A percentile compares a stretch with the other conserved stretches of the same genome.
Evolutionary conservation across 2,797 vertebrate genomes (phyloP).

Genomic region (Esox lucius): DNA sequence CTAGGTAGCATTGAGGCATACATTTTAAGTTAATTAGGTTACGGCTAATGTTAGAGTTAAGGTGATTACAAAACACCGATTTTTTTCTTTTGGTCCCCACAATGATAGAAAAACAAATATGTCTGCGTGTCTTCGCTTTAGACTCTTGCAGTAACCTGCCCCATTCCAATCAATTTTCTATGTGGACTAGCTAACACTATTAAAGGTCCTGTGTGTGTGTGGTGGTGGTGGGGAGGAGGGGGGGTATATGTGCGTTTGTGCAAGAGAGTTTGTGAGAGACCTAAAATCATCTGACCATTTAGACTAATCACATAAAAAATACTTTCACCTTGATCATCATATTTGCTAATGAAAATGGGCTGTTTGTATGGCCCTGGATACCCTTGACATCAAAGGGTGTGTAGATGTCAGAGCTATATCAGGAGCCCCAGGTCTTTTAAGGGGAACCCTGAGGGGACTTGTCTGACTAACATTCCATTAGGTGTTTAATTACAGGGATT

Average conservation of each 20-base stretch:
- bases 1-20: no score
- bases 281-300: constrained; percentile 46
- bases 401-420: constrained; percentile 40
- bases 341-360: constrained; percentile 33
- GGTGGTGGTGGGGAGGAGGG: neutral
- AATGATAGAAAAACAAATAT: no score
- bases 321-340: constrained; percentile 32
- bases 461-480: constrained; percentile 67
- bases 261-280: neutral
- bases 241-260: no score
- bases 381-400: constrained; percentile 1
- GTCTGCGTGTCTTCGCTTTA: no score
- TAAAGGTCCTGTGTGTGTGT: neutral
- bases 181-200: no score
- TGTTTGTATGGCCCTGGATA: constrained; percentile 42
- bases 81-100: no score
- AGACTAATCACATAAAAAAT: constrained; percentile 62
- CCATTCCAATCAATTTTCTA: no score
- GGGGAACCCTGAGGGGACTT: constrained; percentile 57
- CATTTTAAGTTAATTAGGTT: no score
- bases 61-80: no score
- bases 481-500: constrained; percentile 77
- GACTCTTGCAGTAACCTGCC: no score
- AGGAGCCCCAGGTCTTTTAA: constrained; percentile 48
- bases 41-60: no score